These are phyloP conservation scores for Cheilosia scutellata DNA, from an alignment of 2,888 invertebrate genomes.

Conservation along the genomic window DNA sequence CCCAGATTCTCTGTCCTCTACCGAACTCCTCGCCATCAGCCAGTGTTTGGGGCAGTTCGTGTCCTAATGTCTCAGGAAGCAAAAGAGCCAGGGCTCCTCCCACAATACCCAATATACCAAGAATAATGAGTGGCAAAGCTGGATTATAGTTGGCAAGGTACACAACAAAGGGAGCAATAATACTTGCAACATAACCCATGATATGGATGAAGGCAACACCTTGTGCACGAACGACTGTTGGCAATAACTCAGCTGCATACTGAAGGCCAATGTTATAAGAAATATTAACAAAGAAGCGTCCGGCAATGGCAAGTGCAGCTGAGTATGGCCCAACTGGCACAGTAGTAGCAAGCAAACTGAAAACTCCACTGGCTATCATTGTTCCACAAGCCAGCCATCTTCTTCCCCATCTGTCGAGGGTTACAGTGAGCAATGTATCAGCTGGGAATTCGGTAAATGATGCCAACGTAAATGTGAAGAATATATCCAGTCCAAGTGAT, in stretches of 20 bases:
- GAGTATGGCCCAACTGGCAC: constrained; percentile 90
- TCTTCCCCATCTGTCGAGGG: constrained; percentile 90
- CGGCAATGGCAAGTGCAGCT: constrained; percentile 91
- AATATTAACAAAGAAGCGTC: constrained; percentile 94
- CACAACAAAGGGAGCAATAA: constrained; percentile 93
- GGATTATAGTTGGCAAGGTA: constrained; percentile 90
- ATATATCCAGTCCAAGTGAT: constrained; percentile 92
- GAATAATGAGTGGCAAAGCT: constrained; percentile 90
- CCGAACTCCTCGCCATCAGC: constrained; percentile 95
- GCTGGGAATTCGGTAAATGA: constrained; percentile 93
- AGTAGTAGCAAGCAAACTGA: constrained; percentile 90
- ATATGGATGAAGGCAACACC: constrained; percentile 94
- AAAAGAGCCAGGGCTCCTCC: constrained; percentile 92
- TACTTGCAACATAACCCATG: constrained; percentile 94
- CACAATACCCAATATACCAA: constrained; percentile 90
- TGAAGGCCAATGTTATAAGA: constrained; percentile 96
- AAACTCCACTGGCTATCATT: constrained; percentile 91
- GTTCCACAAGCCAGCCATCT: constrained; percentile 94
- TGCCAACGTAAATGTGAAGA: constrained; percentile 93
- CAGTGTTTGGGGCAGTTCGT: constrained; percentile 93
- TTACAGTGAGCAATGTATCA: constrained; percentile 91
- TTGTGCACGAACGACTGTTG: constrained; percentile 94
- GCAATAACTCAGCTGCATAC: constrained; percentile 94
- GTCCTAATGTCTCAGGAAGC: constrained; percentile 93
- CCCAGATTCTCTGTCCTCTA: constrained; percentile 91